Percentiles rank a stretch among this genome's conserved stretches.
Conservation (phyloP, 2,888 invertebrate species). For the Pelosia muscerda region DNA sequence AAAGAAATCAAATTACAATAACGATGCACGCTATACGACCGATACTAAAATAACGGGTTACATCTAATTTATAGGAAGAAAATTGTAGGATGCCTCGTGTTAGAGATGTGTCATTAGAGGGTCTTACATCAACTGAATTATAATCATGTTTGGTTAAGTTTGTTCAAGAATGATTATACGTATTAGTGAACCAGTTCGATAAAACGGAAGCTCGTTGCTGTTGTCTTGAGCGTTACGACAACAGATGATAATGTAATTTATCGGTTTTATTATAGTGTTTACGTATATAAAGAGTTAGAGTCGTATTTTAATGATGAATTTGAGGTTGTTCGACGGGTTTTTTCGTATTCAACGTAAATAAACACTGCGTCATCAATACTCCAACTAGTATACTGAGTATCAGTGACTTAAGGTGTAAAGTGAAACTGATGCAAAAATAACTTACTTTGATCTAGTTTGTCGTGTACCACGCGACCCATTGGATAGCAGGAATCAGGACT, state of each 20-base stretch:
- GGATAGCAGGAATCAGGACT: no score
- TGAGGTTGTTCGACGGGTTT: not conserved
- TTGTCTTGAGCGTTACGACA: conserved; percentile 24
- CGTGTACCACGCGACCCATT: no score
- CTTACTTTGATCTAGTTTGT: no score
- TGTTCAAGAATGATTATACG: conserved; percentile 74
- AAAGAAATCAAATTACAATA: conserved; percentile 84
- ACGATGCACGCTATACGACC: conserved; percentile 80
- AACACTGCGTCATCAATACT: not conserved
- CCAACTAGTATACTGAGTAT: no score
- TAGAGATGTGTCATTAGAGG: conserved; percentile 69
- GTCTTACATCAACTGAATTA: conserved; percentile 60
- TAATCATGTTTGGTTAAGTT: conserved; percentile 80
- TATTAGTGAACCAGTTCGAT: conserved; percentile 62
- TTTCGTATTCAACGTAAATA: not conserved
- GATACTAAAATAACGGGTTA: conserved; percentile 83
- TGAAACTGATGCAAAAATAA: no score
- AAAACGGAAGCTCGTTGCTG: conserved; percentile 60
- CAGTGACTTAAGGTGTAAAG: no score
- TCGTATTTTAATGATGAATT: not conserved
- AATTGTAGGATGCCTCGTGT: conserved; percentile 81
- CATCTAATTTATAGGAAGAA: conserved; percentile 82
- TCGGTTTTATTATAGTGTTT: conserved; percentile 14
- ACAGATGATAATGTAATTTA: conserved; percentile 25
- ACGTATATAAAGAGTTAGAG: conserved; percentile 2